Evolutionary conservation across 1,140 invertebrate genomes (phyloP).

Genomic region (Caerostris extrusa): DNA sequence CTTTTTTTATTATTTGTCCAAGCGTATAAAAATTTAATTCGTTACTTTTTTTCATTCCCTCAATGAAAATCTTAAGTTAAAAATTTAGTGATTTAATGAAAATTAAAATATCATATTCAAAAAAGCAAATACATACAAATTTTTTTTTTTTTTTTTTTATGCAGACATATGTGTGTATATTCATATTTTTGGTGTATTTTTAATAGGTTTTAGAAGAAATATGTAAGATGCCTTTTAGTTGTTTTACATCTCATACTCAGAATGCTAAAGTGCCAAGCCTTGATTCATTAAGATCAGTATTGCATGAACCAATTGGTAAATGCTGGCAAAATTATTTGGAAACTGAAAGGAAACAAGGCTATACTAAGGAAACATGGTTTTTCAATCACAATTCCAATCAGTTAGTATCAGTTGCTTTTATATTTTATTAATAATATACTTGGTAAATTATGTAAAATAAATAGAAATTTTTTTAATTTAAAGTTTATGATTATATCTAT

Average conservation of each 20-base stretch:
- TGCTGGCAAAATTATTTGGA: slow-evolving; percentile 96
- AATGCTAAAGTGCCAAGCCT: slow-evolving; percentile 84
- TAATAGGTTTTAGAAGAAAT: slow-evolving; percentile 84
- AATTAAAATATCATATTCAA: too few species aligned
- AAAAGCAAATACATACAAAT: too few species aligned
- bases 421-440: not conserved
- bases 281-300: slow-evolving; percentile 88
- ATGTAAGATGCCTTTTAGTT: slow-evolving; percentile 90
- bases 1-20: not conserved
- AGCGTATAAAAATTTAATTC: not conserved
- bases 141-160: too few species aligned
- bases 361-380: slow-evolving; percentile 88
- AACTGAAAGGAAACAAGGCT: slow-evolving; percentile 91
- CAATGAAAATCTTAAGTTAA: too few species aligned
- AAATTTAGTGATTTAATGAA: too few species aligned
- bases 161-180: too few species aligned
- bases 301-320: slow-evolving; percentile 91
- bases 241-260: slow-evolving; percentile 59
- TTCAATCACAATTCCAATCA: slow-evolving; percentile 97
- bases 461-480: not conserved
- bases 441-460: not conserved
- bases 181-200: not conserved
- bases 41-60: not conserved
- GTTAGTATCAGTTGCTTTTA: slow-evolving; percentile 81
- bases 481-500: too few species aligned